Conservation (phyloP, 2,888 invertebrate species). For the Unio pictorum region DNA sequence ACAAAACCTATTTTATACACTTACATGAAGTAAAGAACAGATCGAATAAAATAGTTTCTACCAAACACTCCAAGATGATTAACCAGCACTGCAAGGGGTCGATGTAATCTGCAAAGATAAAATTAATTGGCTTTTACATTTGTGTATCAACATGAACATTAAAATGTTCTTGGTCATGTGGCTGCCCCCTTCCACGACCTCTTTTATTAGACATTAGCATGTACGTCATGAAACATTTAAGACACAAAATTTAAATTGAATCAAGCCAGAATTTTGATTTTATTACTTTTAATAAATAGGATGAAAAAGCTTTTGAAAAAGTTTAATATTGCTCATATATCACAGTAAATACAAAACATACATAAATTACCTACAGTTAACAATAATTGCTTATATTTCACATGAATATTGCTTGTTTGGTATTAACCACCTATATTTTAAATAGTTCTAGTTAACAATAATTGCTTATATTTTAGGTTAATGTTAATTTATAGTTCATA, state of each 20-base stretch:
- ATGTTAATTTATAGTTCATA: too few relatives aligned
- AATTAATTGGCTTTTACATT: background rate
- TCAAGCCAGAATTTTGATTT: background rate
- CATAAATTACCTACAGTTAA: too few relatives aligned
- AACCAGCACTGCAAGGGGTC: slow-evolving; percentile 45
- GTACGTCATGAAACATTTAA: background rate
- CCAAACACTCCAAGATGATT: slow-evolving; percentile 49
- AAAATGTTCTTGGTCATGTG: background rate
- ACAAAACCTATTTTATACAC: slow-evolving; percentile 16
- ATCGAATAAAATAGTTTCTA: slow-evolving; percentile 59
- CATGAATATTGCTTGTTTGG: too few relatives aligned
- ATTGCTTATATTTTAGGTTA: too few relatives aligned
- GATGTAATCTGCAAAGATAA: slow-evolving; percentile 52
- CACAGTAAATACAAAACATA: too few relatives aligned
- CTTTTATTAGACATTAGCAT: too few relatives aligned
- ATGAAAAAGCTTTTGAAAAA: too few relatives aligned
- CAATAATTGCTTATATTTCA: too few relatives aligned
- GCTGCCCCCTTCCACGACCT: background rate
- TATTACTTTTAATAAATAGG: too few relatives aligned
- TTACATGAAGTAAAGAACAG: slow-evolving; percentile 59
- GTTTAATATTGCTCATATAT: too few relatives aligned
- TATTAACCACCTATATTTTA: too few relatives aligned
- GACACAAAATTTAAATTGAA: background rate
- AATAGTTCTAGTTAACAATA: too few relatives aligned
- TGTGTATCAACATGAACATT: background rate